phyloP scores from a whole-genome alignment of 2,797 vertebrate genomes.

The Xiphorhynchus erythropygius region DNA sequence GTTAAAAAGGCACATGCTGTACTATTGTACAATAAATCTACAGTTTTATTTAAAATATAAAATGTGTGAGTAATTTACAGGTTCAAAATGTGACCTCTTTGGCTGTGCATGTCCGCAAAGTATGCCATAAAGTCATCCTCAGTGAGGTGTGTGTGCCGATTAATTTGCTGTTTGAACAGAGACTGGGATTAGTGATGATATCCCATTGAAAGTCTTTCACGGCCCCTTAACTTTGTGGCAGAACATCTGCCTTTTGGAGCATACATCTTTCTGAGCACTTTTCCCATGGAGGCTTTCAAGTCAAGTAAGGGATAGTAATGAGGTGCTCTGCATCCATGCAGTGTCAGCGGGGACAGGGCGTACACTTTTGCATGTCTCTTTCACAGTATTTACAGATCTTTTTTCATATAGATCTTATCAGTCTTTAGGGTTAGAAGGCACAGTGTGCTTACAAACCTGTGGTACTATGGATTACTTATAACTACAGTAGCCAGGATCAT shows the following conservation, averaged over 20 bases:
- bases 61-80: slow-evolving; percentile 37
- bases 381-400: background rate
- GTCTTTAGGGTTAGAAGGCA: background rate
- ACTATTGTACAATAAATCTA: slow-evolving; percentile 49
- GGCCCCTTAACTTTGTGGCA: background rate
- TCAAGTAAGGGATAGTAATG: background rate
- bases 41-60: slow-evolving; percentile 44
- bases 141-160: background rate
- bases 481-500: background rate
- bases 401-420: background rate
- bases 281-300: background rate
- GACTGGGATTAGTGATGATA: background rate
- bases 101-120: background rate
- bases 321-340: background rate
- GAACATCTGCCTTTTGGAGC: background rate
- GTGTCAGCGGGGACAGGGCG: background rate
- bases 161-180: background rate
- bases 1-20: slow-evolving; percentile 48
- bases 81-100: background rate
- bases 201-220: background rate
- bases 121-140: background rate
- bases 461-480: background rate
- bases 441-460: background rate
- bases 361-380: fast-evolving
- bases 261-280: background rate